Conservation (phyloP, 2,113 vertebrate genomes). For the Vulpes lagopus region DNA sequence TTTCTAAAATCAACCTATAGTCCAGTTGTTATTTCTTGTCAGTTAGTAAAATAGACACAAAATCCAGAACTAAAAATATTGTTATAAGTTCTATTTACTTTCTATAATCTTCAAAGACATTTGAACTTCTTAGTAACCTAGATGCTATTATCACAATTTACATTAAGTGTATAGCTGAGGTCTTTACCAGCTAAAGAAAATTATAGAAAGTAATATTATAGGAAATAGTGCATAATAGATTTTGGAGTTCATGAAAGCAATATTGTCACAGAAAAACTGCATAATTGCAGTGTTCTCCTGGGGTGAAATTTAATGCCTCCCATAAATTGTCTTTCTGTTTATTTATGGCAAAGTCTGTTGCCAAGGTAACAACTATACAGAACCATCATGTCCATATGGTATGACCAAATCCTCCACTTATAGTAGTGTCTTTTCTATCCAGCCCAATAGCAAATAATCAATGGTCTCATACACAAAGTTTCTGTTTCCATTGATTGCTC, state of each 20-base stretch:
- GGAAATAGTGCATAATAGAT: background rate
- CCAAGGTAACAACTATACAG: constrained; percentile 15
- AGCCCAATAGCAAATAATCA: constrained; percentile 44
- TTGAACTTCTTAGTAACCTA: background rate
- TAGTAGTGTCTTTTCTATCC: background rate
- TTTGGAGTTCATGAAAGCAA: constrained; percentile 42
- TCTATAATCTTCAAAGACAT: background rate
- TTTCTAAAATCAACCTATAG: background rate
- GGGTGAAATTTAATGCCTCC: constrained; percentile 50
- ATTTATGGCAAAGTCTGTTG: constrained; percentile 49
- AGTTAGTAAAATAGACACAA: background rate
- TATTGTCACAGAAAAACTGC: constrained; percentile 50
- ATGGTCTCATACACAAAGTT: background rate
- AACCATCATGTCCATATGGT: background rate
- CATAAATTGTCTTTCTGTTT: constrained; percentile 25
- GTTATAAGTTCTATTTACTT: constrained; percentile 14
- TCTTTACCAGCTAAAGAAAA: constrained; percentile 27
- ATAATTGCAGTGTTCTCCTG: constrained; percentile 53
- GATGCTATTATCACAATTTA: background rate
- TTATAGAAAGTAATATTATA: background rate
- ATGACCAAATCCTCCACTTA: constrained; percentile 41
- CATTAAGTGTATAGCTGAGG: background rate
- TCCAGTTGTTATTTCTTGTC: background rate
- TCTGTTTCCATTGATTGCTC: background rate
- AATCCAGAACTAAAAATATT: background rate